These are phyloP conservation scores for Oncorhynchus tshawytscha DNA, from an alignment of 2,113 vertebrate genomes.

Conservation along the genomic window DNA sequence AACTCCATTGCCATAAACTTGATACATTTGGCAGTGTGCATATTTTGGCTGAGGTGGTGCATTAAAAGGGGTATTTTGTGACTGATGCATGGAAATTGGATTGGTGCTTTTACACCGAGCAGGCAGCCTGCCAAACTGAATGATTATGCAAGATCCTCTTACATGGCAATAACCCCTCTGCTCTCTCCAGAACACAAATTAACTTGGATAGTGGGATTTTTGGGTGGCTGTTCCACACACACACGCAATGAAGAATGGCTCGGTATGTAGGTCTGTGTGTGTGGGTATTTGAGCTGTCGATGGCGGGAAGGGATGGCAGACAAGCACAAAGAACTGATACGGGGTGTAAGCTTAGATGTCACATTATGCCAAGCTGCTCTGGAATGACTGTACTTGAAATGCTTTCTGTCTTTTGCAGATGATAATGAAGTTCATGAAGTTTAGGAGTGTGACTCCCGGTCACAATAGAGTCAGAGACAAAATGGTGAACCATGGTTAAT, in stretches of 20 bases:
- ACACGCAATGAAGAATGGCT: neutral
- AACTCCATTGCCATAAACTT: constrained; percentile 58
- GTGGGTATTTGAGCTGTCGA: neutral
- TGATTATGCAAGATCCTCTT: constrained; percentile 67
- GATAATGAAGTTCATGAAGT: constrained; percentile 51
- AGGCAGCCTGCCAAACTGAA: constrained; percentile 52
- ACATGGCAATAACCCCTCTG: constrained; percentile 56
- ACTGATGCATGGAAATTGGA: constrained; percentile 68
- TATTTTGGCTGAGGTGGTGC: constrained; percentile 51
- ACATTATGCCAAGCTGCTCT: constrained; percentile 4
- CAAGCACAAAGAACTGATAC: neutral
- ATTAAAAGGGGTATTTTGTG: constrained; percentile 61
- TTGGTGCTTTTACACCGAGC: constrained; percentile 47
- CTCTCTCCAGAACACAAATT: constrained; percentile 36
- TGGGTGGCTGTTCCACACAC: constrained; percentile 12
- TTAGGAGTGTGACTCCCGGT: constrained; percentile 44
- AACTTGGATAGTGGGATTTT: constrained; percentile 13
- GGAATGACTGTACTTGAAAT: neutral
- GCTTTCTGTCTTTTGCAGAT: neutral
- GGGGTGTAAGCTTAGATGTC: neutral
- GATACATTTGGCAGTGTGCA: constrained; percentile 63
- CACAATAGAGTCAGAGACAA: constrained; percentile 43
- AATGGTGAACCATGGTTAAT: constrained; percentile 28
- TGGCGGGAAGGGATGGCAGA: neutral
- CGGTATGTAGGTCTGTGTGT: too few relatives aligned